Evolutionary conservation across 2,113 vertebrate species (phyloP), one percentile per base, ranked within the genome.

Genomic region (Apodemus sylvaticus): DNA sequence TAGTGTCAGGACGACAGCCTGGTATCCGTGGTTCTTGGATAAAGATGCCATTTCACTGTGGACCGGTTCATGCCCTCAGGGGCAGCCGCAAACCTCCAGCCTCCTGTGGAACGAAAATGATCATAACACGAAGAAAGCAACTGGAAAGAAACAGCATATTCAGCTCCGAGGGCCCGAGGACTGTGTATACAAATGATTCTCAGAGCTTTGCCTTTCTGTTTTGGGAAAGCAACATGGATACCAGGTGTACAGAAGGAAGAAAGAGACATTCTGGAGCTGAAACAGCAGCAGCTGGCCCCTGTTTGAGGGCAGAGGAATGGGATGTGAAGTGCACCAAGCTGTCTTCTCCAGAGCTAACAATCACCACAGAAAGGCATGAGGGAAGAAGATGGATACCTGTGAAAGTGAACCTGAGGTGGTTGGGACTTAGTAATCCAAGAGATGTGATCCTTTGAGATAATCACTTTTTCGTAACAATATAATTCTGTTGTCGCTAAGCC

Each of bases 401-500:
- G 31, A 91, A 34, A 5, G 14, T 39, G 78, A 76, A 76, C n/a
- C 7, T 6, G 2, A 29, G 36, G 78, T 20, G 90, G 66, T 92
- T 17, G 22, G 39, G n/a, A 34, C 70, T 77, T 78, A 9, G 60
- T 45, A 62, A 82, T 39, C 48, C 73, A 39, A 74, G 53, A 77
- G 60, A 53, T 82, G 77, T 81, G 53, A 48, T 78, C 89, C 1
- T 0, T 73, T 86, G 31, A 42, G 51, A 74, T 36, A 79, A n/a
- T 22, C 58, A 93, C 91, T 62, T 68, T 68, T 96, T 96, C 60
- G 78, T 4, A 51, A 77, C 5, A 48, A 11, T 88, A 34, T 24
- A 73, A 78, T 82, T 83, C 70, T 91, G 90, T 85, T 55, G 68
- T 26, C 68, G 91, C 86, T 79, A 26, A 90, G 93, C 71, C 76